Base-by-base conservation (phyloP, 2,113 vertebrate species). In the Saguinus midas region DNA sequence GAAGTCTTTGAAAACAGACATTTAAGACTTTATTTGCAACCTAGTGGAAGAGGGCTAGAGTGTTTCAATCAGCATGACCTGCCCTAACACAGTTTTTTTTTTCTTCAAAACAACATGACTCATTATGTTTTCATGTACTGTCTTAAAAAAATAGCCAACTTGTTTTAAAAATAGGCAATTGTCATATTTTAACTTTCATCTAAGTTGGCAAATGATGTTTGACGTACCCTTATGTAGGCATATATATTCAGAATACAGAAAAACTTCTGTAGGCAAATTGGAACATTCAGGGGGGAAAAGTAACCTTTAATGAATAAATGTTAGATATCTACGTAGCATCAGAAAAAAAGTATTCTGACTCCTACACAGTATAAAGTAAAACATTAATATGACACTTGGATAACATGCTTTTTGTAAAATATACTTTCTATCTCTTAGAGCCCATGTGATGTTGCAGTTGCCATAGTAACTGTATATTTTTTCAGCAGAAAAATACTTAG, bases 391-490 rank as follows among this genome's bases (percentile, higher is more conserved):
- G 97, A 96, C 66, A 61, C 73, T 61, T 83, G 48, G 87, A 96
- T 97, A 98, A 95, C 90, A 94, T 94, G 83, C 89, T 96, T 95
- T 97, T 64, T 94, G 14, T 81, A 97, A 97, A 97, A 97, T 78
- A 88, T 92, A 64, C 70, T 98, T 98, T 97, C 86, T 76, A 89
- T 98, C 80, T 93, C 97, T 89, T 97, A 97, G 90, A 95, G 98
- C 95, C 91, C 97, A 97, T 96, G 96, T 97, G 96, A 98, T 97
- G 87, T 68, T 98, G 35, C 75, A 80, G 96, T 98, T 98, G 96
- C 98, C 98, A 98, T 98, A 98, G 97, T 88, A 98, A 98, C 98
- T 96, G 84, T 90, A 92, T 97, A 94, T 98, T 93, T 98, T 97
- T 98, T 98, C 0, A 0, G 91, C 83, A 97, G 78, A 61, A 81